phyloP scores from a whole-genome alignment of 1,140 invertebrate species.

The Laodelphax striatellus region DNA sequence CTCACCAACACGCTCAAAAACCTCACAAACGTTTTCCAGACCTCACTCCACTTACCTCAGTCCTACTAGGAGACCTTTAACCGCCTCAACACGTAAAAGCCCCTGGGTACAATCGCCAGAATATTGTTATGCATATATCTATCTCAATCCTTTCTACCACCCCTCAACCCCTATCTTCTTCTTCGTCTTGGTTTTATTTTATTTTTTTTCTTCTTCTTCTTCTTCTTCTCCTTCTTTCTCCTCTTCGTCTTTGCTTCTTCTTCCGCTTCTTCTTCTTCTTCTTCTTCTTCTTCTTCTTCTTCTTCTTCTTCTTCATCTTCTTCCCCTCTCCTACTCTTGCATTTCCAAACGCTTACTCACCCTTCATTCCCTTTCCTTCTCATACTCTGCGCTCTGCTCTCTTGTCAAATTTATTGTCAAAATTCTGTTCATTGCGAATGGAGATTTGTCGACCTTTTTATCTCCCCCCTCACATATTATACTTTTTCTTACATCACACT shows the following conservation, averaged over 20 bases:
- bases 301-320: neutral
- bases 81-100: too few relatives aligned
- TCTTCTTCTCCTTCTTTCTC: neutral
- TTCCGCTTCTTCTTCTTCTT: neutral
- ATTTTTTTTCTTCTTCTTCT: neutral
- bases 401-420: too few relatives aligned
- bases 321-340: neutral
- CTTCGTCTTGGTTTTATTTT: neutral
- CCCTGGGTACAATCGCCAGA: too few relatives aligned
- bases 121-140: too few relatives aligned
- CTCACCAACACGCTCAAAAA: too few relatives aligned
- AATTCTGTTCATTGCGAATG: too few relatives aligned
- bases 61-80: too few relatives aligned
- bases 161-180: neutral
- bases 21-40: too few relatives aligned
- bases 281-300: neutral
- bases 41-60: too few relatives aligned
- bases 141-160: neutral
- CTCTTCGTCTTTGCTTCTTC: neutral
- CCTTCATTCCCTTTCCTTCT: neutral
- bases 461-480: too few relatives aligned
- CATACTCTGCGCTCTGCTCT: neutral
- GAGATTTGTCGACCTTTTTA: too few relatives aligned
- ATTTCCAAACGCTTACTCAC: neutral
- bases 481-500: too few relatives aligned